Evolutionary conservation across 2,888 invertebrate species (phyloP).

Genomic region (Baccha elongata): DNA sequence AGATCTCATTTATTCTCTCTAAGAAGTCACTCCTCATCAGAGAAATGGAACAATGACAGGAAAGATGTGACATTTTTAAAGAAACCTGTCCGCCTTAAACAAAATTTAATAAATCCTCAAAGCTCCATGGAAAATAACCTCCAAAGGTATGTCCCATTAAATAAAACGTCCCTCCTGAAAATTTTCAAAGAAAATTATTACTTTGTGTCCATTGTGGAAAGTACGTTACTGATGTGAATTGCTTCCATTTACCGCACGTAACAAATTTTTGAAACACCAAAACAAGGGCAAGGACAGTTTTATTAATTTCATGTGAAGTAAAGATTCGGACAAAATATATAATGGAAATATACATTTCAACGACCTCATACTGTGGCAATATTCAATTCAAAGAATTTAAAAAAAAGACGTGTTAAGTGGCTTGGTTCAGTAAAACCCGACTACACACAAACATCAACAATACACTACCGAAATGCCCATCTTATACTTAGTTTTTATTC

Average conservation of each 20-base stretch:
- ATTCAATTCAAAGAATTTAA: conserved; percentile 39
- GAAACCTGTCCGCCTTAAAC: conserved; percentile 53
- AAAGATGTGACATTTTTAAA: conserved; percentile 29
- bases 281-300: conserved; percentile 39
- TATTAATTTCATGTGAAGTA: conserved; percentile 4
- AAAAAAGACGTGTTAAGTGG: conserved; percentile 60
- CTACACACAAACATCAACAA: not conserved
- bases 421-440: conserved; percentile 46
- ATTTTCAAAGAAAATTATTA: conserved; percentile 42
- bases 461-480: conserved; percentile 13
- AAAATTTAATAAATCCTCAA: conserved; percentile 26
- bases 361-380: conserved; percentile 54
- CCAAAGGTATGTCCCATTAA: conserved; percentile 29
- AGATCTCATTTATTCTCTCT: conserved; percentile 13
- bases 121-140: not conserved
- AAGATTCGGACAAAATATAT: conserved; percentile 3
- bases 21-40: conserved; percentile 53
- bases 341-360: conserved; percentile 36
- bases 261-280: conserved; percentile 54
- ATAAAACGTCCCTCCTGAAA: conserved; percentile 33
- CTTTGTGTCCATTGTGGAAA: conserved; percentile 37
- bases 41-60: conserved; percentile 22
- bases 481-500: not conserved
- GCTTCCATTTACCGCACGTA: conserved; percentile 62
- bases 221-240: conserved; percentile 2